These are phyloP conservation scores for Crambe crambe DNA, from an alignment of 37 sponge, comb jelly and placozoan species.

Conservation along the genomic window DNA sequence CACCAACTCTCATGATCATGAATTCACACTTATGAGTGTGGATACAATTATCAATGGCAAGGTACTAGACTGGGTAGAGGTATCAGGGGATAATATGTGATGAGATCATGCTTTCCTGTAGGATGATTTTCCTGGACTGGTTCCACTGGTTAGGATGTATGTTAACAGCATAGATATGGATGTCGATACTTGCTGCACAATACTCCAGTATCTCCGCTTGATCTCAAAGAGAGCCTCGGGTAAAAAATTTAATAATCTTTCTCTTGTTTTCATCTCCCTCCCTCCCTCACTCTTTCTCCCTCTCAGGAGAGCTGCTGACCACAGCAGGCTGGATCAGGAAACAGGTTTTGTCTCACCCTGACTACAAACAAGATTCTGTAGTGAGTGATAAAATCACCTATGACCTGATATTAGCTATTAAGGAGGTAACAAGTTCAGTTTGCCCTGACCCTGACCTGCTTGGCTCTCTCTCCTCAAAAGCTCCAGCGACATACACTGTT, in stretches of 20 bases:
- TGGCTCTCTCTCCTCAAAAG: conserved; percentile 53
- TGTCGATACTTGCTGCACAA: conserved; percentile 81
- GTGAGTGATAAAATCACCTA: conserved; percentile 82
- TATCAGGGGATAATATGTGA: too few species aligned
- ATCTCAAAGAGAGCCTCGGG: conserved; percentile 85
- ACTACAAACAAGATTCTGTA: conserved; percentile 94
- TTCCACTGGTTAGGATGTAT: conserved; percentile 86
- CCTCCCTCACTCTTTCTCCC: background rate
- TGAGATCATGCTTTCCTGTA: conserved; percentile 9
- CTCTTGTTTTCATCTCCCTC: too few species aligned
- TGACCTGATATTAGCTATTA: conserved; percentile 54
- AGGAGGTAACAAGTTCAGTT: conserved; percentile 40
- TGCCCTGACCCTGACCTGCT: conserved; percentile 60
- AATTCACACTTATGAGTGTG: conserved; percentile 74
- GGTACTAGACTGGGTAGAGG: conserved; percentile 17
- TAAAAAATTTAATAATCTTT: conserved; percentile 1
- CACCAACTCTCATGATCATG: conserved; percentile 43
- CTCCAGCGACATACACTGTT: conserved; percentile 34
- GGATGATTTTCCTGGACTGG: conserved; percentile 84
- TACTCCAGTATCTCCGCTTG: conserved; percentile 65
- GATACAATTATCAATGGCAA: conserved; percentile 96
- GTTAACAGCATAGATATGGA: conserved; percentile 79
- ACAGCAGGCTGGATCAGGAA: conserved; percentile 88
- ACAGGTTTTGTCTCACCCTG: conserved; percentile 78
- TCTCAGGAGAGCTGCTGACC: conserved; percentile 88